Conservation (phyloP, 2,797 vertebrate genomes). For the Chaenodraco wilsoni region DNA sequence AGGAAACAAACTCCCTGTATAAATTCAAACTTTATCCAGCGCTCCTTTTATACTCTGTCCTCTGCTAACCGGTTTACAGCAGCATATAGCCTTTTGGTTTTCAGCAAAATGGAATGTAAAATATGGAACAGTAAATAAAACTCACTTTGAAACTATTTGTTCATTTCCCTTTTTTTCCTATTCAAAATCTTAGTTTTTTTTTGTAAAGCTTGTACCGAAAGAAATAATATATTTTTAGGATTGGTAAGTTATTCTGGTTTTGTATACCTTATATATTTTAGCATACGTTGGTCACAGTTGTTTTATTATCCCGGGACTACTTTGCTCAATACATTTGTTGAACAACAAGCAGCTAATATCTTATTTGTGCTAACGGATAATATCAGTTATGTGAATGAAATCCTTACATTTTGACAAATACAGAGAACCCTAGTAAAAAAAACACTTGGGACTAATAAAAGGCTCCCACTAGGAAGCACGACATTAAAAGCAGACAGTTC, state of each 20-base stretch:
- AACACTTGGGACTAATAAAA: too few species aligned
- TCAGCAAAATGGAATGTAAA: constrained; percentile 54
- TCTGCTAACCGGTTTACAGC: constrained; percentile 34
- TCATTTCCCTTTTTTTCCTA: neutral
- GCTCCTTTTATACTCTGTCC: constrained; percentile 60
- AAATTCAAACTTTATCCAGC: neutral
- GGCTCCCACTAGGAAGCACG: too few species aligned
- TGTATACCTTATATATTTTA: neutral
- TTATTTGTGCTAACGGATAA: too few species aligned
- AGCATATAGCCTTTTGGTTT: constrained; percentile 41
- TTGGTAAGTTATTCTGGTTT: neutral
- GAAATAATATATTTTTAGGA: neutral
- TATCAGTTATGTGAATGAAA: too few species aligned
- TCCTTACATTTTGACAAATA: too few species aligned
- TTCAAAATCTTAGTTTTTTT: too few species aligned
- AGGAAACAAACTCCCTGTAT: constrained; percentile 11
- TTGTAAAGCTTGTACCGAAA: neutral
- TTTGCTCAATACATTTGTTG: too few species aligned
- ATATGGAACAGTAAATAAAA: constrained; percentile 68
- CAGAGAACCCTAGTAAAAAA: too few species aligned
- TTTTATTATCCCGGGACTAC: too few species aligned
- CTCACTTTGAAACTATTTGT: constrained; percentile 34
- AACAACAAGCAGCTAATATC: too few species aligned
- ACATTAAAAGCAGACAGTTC: too few species aligned
- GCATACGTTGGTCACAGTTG: neutral